Evolutionary conservation across 2,888 invertebrate genomes (phyloP).

Genomic region (Tachina fera): DNA sequence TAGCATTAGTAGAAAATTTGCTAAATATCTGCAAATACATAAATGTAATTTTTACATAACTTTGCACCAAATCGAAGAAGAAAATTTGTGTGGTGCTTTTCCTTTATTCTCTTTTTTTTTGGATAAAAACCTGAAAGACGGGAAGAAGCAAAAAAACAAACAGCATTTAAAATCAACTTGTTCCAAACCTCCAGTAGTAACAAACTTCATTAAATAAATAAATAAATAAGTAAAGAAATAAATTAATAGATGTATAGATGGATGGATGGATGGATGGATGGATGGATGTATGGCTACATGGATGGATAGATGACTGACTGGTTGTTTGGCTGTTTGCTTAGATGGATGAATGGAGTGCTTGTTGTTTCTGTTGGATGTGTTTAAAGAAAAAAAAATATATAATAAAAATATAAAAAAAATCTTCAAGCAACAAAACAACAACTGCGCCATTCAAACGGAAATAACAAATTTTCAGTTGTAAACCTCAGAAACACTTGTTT

Average conservation of each 20-base stretch:
- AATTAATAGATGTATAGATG: background rate
- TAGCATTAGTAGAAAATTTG: conserved; percentile 21
- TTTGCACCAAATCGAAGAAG: conserved; percentile 38
- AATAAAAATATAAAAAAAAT: conserved; percentile 31
- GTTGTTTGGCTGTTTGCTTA: conserved; percentile 8
- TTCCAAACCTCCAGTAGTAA: conserved; percentile 6
- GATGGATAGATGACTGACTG: background rate
- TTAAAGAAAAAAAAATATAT: conserved; percentile 3
- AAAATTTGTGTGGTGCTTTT: conserved; percentile 4
- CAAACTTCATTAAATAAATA: conserved; percentile 53
- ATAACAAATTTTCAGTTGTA: conserved; percentile 70
- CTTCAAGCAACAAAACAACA: conserved; percentile 5
- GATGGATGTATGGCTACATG: background rate
- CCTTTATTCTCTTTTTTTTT: background rate
- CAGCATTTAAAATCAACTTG: conserved; percentile 51
- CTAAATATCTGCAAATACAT: conserved; percentile 9
- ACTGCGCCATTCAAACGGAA: conserved; percentile 63
- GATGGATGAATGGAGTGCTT: conserved; percentile 18
- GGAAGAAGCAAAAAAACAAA: background rate
- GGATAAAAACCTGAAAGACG: conserved; percentile 26
- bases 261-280: background rate
- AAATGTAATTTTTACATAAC: conserved; percentile 31
- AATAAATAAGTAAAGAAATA: conserved; percentile 32
- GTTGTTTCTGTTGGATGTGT: background rate
- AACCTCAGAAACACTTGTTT: conserved; percentile 64